Evolutionary conservation across 2,797 vertebrate genomes (phyloP), one percentile per base, ranked within the genome.

Genomic region (Aselliscus stoliczkanus): DNA sequence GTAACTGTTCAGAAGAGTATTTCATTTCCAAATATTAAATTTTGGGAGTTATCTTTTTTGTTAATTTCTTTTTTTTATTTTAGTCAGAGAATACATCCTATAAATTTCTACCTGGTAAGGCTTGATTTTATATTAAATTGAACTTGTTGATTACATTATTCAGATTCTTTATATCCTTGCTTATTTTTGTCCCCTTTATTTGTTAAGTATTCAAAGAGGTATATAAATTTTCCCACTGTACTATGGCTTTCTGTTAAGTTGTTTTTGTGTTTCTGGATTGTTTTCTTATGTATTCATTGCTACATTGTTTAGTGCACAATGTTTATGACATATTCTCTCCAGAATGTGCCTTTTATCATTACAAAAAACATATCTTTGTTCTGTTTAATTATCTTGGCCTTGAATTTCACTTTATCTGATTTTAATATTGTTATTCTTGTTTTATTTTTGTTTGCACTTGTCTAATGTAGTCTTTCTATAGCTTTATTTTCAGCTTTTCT

Each of bases 11-110:
- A 83, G 37, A 54, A 47, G 25, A 92, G 12, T 56, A 23, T 76
- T 60, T 87, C n/a, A 65, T 93, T 88, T 75, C 31, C 39, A 91
- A 76, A 69, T 94, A 72, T 84, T 88, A 21, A 62, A 79, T 84
- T 83, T 69, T 27, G 56, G 37, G 23, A 37, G n/a, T 34, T 86
- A 69, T 52, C 1, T 20, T 50, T 72, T 82, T 82, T 77, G 39
- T 72, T 94, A 81, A 50, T 75, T 92, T 76, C 6, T 65, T 76
- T 17, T 79, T 95, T 92, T 92, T 86, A 47, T 64, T 77, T 91
- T 60, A 85, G 37, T 87, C 31, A 44, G 44, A 92, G 60, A 92
- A 81, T 18, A 7, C 4, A 56, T 8, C 29, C 47, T 93, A 50
- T 54, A 67, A 11, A 73, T 42, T 56, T 85, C 14, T 95, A 15